Evolutionary conservation across 2,797 vertebrate genomes (phyloP).

Genomic region (Gorsachius magnificus): DNA sequence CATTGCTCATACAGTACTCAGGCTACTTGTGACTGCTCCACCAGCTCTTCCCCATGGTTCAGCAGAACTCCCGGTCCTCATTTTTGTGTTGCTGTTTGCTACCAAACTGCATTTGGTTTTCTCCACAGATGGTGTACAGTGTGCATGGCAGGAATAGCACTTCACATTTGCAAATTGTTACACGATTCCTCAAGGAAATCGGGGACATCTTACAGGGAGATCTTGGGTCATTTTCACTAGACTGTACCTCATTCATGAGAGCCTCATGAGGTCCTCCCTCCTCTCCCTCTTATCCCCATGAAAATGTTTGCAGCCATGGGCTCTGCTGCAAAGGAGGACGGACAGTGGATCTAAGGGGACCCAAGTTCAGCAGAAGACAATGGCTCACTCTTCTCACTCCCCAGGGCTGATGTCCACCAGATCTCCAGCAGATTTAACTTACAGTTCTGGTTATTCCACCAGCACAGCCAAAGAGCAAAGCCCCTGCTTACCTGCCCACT

Average conservation of each 20-base stretch:
- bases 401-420: neutral
- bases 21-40: neutral
- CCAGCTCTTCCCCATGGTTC: neutral
- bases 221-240: neutral
- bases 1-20: neutral
- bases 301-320: neutral
- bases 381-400: neutral
- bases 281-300: neutral
- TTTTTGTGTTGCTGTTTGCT: neutral
- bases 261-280: neutral
- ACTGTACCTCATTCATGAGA: neutral
- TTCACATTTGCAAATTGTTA: neutral
- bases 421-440: neutral
- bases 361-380: neutral
- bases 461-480: neutral
- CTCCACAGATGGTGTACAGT: fast-evolving
- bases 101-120: neutral
- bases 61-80: neutral
- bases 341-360: neutral
- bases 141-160: fast-evolving
- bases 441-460: neutral
- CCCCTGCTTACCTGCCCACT: neutral
- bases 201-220: neutral
- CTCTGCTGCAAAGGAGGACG: neutral
- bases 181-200: neutral